Evolutionary conservation across 2,797 vertebrate species (phyloP), one percentile per base, ranked within the genome.

Genomic region (Scomberomorus guttatus): DNA sequence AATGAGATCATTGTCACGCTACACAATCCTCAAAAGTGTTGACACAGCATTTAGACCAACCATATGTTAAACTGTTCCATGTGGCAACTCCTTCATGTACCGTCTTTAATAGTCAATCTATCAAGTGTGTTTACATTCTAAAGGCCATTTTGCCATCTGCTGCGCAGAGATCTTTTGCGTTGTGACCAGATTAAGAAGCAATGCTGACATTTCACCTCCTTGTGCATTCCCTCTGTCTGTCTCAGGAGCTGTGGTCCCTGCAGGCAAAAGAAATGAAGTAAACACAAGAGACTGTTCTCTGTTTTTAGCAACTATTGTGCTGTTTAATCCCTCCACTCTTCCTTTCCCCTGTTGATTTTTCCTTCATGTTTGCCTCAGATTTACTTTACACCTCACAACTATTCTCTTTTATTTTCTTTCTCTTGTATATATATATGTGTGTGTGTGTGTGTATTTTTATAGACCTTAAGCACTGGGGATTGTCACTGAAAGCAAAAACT

Each of bases 261-360:
- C 64, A 75, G 51, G 55, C 25, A 46, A 62, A 29, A 34, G 69
- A 72, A 27, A 60, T n/a, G 15, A 58, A 42, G 4, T 57, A 14
- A 76, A 44, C 37, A 60, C 51, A 10, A 9, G 67, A 54, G 69
- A 52, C 46, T 12, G 0, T n/a, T 62, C 13, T 27, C 44, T 50
- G 60, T 62, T 42, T 55, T 54, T 29, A 46, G 10, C 0, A 12
- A 61, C 44, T 42, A 29, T 39, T 32, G 10, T 72, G 42, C 27
- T 77, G 32, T 67, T 60, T 68, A 61, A 64, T 59, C 29, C 18
- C 39, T 58, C 25, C 44, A 24, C 6, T 48, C 32, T 15, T 34
- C 17, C 24, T 56, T 27, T 8, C 50, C 52, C 22, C 25, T 12
- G 1, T 52, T 13, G 2, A 22, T 32, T 48, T 8, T 69, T 59